A percentile compares a stretch with the other conserved stretches of the same genome.
These are phyloP conservation scores for Nemopilema nomurai DNA, from an alignment of 30 jellyfish, hydroid and myxozoan genomes.

Conservation along the genomic window DNA sequence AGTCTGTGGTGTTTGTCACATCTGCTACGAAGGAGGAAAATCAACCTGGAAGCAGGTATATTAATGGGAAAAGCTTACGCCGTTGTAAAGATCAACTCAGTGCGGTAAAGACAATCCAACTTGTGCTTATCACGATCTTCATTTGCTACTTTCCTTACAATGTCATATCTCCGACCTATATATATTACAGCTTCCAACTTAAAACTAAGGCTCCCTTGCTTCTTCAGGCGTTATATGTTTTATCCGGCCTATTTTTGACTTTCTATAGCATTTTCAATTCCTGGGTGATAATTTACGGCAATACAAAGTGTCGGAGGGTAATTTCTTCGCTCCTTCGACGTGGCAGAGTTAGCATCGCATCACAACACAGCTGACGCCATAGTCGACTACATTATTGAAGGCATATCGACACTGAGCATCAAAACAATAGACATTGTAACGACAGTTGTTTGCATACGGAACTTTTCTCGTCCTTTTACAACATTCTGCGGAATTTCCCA, in stretches of 20 bases:
- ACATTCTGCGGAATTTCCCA: no score
- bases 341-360: no score
- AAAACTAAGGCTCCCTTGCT: neutral
- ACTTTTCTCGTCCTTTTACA: no score
- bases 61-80: no score
- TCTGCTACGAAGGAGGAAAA: neutral
- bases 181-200: neutral
- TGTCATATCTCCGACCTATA: neutral
- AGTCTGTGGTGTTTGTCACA: neutral
- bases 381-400: no score
- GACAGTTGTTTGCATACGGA: no score
- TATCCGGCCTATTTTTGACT: neutral
- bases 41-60: neutral
- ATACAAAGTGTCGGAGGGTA: neutral
- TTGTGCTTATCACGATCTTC: neutral
- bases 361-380: no score
- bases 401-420: no score
- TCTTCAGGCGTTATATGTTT: neutral
- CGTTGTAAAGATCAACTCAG: neutral
- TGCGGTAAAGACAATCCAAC: neutral
- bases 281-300: neutral
- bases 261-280: neutral
- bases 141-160: constrained; percentile 1
- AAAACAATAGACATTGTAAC: no score
- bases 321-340: no score